Percentiles rank a stretch among this genome's conserved stretches.
phyloP scores from a whole-genome alignment of 2,797 vertebrate genomes.

The Ciconia nigra region DNA sequence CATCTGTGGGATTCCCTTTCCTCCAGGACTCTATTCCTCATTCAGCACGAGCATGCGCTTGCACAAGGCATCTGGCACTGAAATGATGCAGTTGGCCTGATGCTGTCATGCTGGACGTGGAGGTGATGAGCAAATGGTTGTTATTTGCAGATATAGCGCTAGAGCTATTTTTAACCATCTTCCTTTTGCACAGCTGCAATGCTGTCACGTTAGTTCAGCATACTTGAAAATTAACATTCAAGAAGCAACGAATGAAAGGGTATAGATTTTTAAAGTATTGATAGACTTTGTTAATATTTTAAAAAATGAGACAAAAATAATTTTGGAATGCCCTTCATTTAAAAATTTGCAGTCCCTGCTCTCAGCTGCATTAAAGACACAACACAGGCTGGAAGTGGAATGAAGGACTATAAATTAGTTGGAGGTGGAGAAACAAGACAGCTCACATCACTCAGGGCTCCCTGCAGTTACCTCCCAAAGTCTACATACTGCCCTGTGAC shows the following conservation, averaged over 20 bases:
- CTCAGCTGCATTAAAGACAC: background rate
- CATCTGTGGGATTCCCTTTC: background rate
- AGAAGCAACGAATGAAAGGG: background rate
- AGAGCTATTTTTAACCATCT: conserved; percentile 2
- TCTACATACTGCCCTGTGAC: background rate
- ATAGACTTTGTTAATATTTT: background rate
- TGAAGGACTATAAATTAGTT: background rate
- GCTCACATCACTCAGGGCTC: background rate
- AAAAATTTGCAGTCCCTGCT: background rate
- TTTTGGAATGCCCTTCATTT: background rate
- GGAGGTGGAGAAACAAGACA: background rate
- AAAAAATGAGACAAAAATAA: background rate
- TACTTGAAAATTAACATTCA: background rate
- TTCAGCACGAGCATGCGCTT: background rate
- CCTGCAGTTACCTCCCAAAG: background rate
- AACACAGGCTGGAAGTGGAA: background rate
- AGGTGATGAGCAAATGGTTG: background rate
- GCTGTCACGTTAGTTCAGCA: background rate
- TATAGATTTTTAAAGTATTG: background rate
- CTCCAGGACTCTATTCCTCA: background rate
- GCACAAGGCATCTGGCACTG: background rate
- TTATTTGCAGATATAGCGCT: background rate
- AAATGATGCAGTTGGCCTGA: background rate
- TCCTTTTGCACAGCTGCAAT: background rate
- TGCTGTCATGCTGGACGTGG: background rate